Evolutionary conservation across 2,888 invertebrate species (phyloP).

Genomic region (Erebia aethiops): DNA sequence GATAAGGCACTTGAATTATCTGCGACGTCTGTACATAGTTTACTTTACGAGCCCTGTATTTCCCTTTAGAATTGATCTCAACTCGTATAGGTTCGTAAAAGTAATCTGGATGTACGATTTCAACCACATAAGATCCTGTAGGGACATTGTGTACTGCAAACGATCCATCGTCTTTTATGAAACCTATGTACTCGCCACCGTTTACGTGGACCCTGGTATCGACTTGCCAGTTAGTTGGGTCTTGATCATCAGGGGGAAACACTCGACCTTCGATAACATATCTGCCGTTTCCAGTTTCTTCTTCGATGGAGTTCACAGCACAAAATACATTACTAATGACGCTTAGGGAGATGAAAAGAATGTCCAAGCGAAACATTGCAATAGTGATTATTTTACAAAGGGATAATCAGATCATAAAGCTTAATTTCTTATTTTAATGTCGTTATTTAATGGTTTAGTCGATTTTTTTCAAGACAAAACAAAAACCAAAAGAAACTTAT

Average conservation of each 20-base stretch:
- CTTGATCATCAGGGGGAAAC: slow-evolving; percentile 86
- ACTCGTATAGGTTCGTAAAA: slow-evolving; percentile 97
- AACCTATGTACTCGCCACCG: slow-evolving; percentile 94
- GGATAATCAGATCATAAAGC: neutral
- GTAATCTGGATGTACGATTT: slow-evolving; percentile 94
- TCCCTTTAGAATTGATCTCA: slow-evolving; percentile 98
- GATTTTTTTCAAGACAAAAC: neutral
- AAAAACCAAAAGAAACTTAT: no score
- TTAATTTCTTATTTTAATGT: neutral
- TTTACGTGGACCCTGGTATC: slow-evolving; percentile 92
- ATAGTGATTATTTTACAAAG: neutral
- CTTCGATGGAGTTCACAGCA: slow-evolving; percentile 60
- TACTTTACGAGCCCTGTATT: slow-evolving; percentile 96
- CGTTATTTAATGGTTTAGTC: neutral
- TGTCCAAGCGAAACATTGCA: slow-evolving; percentile 33
- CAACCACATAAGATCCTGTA: slow-evolving; percentile 96
- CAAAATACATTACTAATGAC: slow-evolving; percentile 46
- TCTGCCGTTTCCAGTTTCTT: slow-evolving; percentile 77
- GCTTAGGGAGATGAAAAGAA: slow-evolving; percentile 19
- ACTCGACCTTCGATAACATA: slow-evolving; percentile 92
- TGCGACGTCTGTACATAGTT: slow-evolving; percentile 96
- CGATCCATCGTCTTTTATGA: slow-evolving; percentile 94
- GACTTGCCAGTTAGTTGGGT: slow-evolving; percentile 87
- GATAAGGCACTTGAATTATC: slow-evolving; percentile 95
- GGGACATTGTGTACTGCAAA: slow-evolving; percentile 95